Conservation (phyloP, 2,888 invertebrate species). For the Cryptocephalus moraei region DNA sequence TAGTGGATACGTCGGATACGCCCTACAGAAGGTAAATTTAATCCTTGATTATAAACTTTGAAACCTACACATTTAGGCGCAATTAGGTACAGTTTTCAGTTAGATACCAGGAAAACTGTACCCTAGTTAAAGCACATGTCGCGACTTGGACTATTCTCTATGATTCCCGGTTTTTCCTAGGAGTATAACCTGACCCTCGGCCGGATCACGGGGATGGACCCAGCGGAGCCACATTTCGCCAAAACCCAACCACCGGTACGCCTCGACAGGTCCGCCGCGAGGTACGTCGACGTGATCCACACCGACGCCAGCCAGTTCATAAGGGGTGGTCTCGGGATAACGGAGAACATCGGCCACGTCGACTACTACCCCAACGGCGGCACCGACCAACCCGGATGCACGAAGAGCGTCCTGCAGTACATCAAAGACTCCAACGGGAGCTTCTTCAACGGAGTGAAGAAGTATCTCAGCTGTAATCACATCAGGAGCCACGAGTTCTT, state of each 20-base stretch:
- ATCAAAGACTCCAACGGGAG: slow-evolving; percentile 54
- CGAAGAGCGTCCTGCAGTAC: slow-evolving; percentile 50
- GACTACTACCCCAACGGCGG: slow-evolving; percentile 92
- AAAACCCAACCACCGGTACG: slow-evolving; percentile 71
- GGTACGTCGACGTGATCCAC: slow-evolving; percentile 84
- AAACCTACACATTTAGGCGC: too few relatives aligned
- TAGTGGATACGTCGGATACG: slow-evolving; percentile 73
- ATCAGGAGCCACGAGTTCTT: slow-evolving; percentile 75
- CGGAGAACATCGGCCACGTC: slow-evolving; percentile 74
- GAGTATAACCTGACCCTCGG: slow-evolving; percentile 61
- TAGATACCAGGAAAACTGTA: too few relatives aligned
- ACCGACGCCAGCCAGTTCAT: slow-evolving; percentile 75
- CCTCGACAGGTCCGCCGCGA: slow-evolving; percentile 76
- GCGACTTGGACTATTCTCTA: not conserved
- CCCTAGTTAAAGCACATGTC: too few relatives aligned
- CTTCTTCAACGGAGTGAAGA: slow-evolving; percentile 52
- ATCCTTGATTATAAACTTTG: too few relatives aligned
- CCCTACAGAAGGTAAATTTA: slow-evolving; percentile 48
- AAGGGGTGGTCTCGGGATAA: slow-evolving; percentile 68
- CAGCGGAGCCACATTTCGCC: slow-evolving; percentile 85
- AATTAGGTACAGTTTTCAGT: too few relatives aligned
- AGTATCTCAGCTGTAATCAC: slow-evolving; percentile 78
- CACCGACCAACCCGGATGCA: slow-evolving; percentile 62
- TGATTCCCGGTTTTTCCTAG: slow-evolving; percentile 27
- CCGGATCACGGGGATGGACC: slow-evolving; percentile 80